Evolutionary conservation across 2,113 vertebrate species (phyloP).

Genomic region (Sapajus apella): DNA sequence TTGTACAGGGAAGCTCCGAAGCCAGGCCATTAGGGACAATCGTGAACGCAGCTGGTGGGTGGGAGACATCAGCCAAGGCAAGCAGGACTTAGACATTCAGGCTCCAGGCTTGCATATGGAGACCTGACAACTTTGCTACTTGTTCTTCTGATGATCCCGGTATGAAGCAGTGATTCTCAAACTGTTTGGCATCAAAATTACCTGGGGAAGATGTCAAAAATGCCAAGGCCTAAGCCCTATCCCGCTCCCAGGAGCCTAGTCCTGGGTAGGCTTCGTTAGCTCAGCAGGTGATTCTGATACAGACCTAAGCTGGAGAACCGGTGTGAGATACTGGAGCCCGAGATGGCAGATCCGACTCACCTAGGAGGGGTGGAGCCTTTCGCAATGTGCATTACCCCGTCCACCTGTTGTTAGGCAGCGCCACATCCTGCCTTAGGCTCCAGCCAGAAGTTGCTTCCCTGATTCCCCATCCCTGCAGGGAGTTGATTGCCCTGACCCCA

Average conservation of each 20-base stretch:
- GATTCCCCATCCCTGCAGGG: neutral
- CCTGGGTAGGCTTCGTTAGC: neutral
- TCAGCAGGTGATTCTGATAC: neutral
- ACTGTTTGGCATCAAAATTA: neutral
- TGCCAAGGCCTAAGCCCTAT: neutral
- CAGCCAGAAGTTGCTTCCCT: neutral
- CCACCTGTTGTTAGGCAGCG: neutral
- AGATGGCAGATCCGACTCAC: neutral
- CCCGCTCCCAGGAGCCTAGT: neutral
- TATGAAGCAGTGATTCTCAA: neutral
- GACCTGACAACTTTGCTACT: too few relatives aligned
- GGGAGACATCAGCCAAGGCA: too few relatives aligned
- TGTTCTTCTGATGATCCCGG: neutral
- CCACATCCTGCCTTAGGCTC: neutral
- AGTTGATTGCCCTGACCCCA: neutral
- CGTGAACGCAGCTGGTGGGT: too few relatives aligned
- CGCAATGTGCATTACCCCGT: too few relatives aligned
- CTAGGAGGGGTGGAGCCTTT: neutral
- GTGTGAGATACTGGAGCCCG: neutral
- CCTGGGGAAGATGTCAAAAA: neutral
- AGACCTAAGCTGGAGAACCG: neutral
- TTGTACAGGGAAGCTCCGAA: too few relatives aligned
- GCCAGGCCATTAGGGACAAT: too few relatives aligned
- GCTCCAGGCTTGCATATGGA: too few relatives aligned
- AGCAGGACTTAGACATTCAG: too few relatives aligned